Evolutionary conservation across 2,888 invertebrate species (phyloP).

Genomic region (Yponomeuta plumbellus): DNA sequence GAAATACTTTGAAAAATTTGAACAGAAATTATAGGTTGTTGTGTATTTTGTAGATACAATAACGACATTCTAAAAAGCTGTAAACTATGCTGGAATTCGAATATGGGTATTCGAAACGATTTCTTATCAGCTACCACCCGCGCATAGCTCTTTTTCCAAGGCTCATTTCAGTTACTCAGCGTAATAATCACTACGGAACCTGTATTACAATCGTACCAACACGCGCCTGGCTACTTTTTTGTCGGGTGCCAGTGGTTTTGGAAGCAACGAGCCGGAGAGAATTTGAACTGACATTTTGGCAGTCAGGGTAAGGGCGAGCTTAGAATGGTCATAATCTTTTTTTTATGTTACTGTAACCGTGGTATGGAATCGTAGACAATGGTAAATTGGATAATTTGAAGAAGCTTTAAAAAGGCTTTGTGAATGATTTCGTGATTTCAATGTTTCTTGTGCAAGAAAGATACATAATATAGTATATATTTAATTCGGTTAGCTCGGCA

Average conservation of each 20-base stretch:
- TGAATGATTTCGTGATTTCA: not conserved
- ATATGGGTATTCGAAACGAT: no score
- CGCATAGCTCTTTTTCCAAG: no score
- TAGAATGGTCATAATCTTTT: conserved; percentile 19
- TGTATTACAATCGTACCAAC: not conserved
- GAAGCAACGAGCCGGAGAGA: conserved; percentile 55
- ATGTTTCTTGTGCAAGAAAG: no score
- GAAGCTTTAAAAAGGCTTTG: not conserved
- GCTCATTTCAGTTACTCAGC: no score
- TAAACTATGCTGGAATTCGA: no score
- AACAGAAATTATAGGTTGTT: no score
- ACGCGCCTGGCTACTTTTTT: not conserved
- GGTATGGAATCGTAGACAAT: not conserved
- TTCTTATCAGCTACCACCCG: no score
- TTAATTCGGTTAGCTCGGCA: no score
- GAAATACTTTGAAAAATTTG: no score
- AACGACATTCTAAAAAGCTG: no score
- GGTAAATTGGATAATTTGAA: conserved; percentile 3
- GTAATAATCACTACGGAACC: not conserved
- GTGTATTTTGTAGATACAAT: no score
- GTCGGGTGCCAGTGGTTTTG: conserved; percentile 36
- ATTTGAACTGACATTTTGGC: conserved; percentile 66
- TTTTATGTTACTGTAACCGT: not conserved
- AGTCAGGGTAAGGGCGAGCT: conserved; percentile 48
- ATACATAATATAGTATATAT: no score